Conservation (phyloP, 1,140 invertebrate genomes). For the Nasonia longicornis region DNA sequence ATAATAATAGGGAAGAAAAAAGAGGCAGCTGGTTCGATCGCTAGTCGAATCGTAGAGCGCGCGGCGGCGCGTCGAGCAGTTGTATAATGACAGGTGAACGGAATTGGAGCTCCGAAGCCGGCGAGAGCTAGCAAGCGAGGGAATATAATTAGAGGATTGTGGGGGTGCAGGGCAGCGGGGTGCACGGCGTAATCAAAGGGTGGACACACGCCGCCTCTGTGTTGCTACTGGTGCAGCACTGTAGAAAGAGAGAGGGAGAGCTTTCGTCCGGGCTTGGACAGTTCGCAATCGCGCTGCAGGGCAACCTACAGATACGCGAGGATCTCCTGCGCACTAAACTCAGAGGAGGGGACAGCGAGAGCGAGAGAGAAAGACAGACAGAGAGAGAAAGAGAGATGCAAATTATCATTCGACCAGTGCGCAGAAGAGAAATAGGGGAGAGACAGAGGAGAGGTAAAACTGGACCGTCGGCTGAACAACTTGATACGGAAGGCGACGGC, state of each 20-base stretch:
- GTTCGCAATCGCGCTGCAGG: constrained; percentile 31
- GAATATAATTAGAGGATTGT: constrained; percentile 69
- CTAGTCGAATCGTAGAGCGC: constrained; percentile 63
- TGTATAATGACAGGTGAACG: constrained; percentile 69
- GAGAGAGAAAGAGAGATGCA: constrained; percentile 50
- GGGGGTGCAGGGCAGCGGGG: constrained; percentile 53
- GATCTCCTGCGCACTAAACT: constrained; percentile 10
- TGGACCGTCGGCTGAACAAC: constrained; percentile 15
- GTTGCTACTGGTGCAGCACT: constrained; percentile 7
- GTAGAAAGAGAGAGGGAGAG: constrained; percentile 37
- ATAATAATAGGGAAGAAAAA: constrained; percentile 40
- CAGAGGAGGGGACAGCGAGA: not conserved
- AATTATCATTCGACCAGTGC: constrained; percentile 67
- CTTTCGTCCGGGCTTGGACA: constrained; percentile 31
- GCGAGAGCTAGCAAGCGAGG: constrained; percentile 63
- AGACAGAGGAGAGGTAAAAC: constrained; percentile 7
- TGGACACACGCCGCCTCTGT: constrained; percentile 23
- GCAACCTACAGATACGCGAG: not conserved
- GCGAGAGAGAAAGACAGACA: too few species aligned
- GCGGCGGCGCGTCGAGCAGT: constrained; percentile 58
- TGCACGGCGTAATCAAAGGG: constrained; percentile 53
- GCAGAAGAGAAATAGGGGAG: constrained; percentile 40
- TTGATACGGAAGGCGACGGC: constrained; percentile 33
- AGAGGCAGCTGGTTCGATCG: constrained; percentile 62
- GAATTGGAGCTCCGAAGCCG: constrained; percentile 62